Evolutionary conservation across 2,113 vertebrate genomes (phyloP).

Genomic region (Accipiter virgatus): DNA sequence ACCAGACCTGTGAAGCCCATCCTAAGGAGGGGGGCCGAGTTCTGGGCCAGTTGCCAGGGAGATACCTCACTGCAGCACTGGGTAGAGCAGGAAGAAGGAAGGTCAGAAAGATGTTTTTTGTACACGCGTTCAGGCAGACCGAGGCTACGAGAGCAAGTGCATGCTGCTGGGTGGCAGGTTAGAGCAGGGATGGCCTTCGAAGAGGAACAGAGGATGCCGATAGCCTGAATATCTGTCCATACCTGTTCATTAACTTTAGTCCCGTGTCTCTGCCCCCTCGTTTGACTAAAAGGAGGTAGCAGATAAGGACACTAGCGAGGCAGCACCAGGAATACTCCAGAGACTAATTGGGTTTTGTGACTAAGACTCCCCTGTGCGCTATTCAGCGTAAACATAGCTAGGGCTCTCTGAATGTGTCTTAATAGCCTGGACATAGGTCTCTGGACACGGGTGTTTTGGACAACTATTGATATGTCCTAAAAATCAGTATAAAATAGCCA

Average conservation of each 20-base stretch:
- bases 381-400: fast-evolving
- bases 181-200: neutral
- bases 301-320: neutral
- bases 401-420: neutral
- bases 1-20: neutral
- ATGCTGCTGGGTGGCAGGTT: neutral
- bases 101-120: neutral
- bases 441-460: neutral
- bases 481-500: neutral
- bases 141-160: neutral
- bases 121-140: neutral
- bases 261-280: neutral
- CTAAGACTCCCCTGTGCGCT: neutral
- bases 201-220: neutral
- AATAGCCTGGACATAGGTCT: neutral
- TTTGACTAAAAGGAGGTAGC: neutral
- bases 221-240: neutral
- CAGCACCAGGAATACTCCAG: neutral
- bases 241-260: neutral
- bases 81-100: neutral
- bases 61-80: neutral
- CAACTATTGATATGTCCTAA: neutral
- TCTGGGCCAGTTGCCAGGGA: neutral
- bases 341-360: neutral
- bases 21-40: neutral